Conservation (phyloP, 1,140 invertebrate genomes). For the Coelopa frigida region DNA sequence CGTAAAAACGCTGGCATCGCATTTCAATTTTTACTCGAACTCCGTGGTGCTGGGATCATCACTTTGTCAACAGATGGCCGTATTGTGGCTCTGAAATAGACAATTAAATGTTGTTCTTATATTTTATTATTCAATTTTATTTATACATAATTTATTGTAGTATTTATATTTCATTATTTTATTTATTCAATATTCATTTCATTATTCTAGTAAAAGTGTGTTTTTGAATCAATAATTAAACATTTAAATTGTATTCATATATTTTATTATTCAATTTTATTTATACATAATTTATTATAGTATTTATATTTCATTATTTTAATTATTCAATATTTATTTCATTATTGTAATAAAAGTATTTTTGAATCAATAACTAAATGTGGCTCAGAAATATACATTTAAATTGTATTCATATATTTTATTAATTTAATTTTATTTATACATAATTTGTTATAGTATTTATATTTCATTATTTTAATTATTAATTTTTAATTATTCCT, state of each 20-base stretch:
- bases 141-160: not conserved
- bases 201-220: not conserved
- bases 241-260: too few relatives aligned
- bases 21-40: slow-evolving; percentile 11
- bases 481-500: not conserved
- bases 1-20: slow-evolving; percentile 3
- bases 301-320: not conserved
- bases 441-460: not conserved
- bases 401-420: not conserved
- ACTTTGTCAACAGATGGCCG: slow-evolving; percentile 7
- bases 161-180: not conserved
- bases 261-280: slow-evolving; percentile 1
- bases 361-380: not conserved
- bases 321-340: not conserved
- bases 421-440: not conserved
- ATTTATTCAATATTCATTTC: not conserved
- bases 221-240: not conserved
- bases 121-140: slow-evolving; percentile 1
- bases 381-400: not conserved
- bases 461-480: not conserved
- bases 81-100: slow-evolving; percentile 2
- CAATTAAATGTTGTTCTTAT: too few relatives aligned
- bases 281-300: not conserved
- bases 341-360: not conserved
- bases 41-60: slow-evolving; percentile 8